Percentiles rank a stretch among this genome's conserved stretches.
Evolutionary conservation across 2,888 invertebrate species (phyloP).

Genomic region (Lithophane leautieri): DNA sequence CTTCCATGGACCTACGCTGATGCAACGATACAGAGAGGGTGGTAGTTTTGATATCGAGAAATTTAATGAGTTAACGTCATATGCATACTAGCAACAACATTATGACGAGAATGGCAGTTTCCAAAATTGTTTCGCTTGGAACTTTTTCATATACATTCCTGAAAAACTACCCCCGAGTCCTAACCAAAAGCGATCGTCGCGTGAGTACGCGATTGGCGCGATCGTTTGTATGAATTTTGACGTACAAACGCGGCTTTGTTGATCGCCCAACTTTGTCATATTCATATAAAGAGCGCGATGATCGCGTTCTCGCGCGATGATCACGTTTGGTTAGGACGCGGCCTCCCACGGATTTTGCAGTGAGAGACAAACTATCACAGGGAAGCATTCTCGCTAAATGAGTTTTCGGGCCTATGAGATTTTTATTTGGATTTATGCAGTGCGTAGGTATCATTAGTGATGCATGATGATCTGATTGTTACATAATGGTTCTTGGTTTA

Average conservation of each 20-base stretch:
- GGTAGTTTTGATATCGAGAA: background rate
- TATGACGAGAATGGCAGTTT: background rate
- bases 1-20: background rate
- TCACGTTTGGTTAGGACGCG: background rate
- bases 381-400: slow-evolving; percentile 20
- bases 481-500: slow-evolving; percentile 10
- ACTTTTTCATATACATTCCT: background rate
- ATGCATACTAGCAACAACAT: background rate
- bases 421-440: slow-evolving; percentile 19
- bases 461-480: slow-evolving; percentile 33
- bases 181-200: no score
- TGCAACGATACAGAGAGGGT: background rate
- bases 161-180: background rate
- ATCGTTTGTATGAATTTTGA: no score
- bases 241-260: background rate
- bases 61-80: background rate
- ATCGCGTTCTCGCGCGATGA: background rate
- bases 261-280: no score
- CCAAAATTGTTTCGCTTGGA: background rate
- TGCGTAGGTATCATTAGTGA: slow-evolving; percentile 1
- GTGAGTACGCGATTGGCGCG: no score
- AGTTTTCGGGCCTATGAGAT: background rate
- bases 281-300: no score
- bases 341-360: background rate
- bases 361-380: background rate